A percentile compares a stretch with the other conserved stretches of the same genome.
Evolutionary conservation across 2,888 invertebrate species (phyloP).

Genomic region (Monochamus alternatus): DNA sequence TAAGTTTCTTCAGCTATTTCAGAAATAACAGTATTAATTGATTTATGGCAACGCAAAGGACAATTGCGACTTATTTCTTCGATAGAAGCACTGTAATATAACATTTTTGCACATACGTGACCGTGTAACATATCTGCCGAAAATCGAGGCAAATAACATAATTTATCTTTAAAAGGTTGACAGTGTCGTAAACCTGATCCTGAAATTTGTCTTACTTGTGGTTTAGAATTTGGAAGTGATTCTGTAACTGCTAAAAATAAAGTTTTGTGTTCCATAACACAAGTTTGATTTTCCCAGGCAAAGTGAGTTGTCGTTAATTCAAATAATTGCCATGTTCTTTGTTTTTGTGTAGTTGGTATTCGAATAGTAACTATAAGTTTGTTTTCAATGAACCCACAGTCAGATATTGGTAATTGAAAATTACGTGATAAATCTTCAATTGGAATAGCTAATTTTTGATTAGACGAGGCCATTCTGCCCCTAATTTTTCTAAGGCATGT

Average conservation of each 20-base stretch:
- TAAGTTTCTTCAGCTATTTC: slow-evolving; percentile 44
- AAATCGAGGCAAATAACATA: slow-evolving; percentile 48
- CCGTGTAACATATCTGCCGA: slow-evolving; percentile 42
- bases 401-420: no score
- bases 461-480: no score
- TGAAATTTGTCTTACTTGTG: slow-evolving; percentile 41
- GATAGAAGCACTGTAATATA: slow-evolving; percentile 45
- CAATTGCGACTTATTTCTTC: slow-evolving; percentile 44
- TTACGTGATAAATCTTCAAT: no score
- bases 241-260: slow-evolving; percentile 37
- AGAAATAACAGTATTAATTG: not conserved
- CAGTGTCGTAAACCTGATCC: slow-evolving; percentile 42
- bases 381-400: not conserved
- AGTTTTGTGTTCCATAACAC: slow-evolving; percentile 40
- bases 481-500: no score
- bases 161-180: slow-evolving; percentile 40
- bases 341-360: slow-evolving; percentile 16
- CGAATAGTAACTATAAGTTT: slow-evolving; percentile 20
- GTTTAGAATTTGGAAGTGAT: not conserved
- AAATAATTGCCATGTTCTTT: slow-evolving; percentile 38
- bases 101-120: slow-evolving; percentile 44
- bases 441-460: no score
- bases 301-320: slow-evolving; percentile 44
- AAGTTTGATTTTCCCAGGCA: slow-evolving; percentile 47
- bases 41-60: slow-evolving; percentile 36